Conservation (phyloP, 2,888 invertebrate species). For the Drosophila putrida region DNA sequence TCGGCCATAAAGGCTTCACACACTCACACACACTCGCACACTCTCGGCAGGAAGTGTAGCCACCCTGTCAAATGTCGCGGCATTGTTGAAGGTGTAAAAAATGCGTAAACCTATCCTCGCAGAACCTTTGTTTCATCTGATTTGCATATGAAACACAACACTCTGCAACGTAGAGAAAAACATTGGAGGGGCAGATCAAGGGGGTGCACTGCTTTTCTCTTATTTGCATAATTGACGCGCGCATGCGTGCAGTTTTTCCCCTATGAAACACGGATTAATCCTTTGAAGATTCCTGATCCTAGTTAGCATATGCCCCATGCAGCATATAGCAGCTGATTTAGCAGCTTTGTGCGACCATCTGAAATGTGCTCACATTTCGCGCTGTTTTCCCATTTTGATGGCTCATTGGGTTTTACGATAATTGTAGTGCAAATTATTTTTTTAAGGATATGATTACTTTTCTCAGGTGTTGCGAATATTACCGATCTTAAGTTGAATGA, state of each 20-base stretch:
- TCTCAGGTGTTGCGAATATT: conserved; percentile 3
- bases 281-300: conserved; percentile 18
- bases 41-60: conserved; percentile 52
- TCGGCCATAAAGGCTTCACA: conserved; percentile 65
- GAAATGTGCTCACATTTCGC: conserved; percentile 33
- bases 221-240: conserved; percentile 22
- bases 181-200: background rate
- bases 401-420: conserved; percentile 30
- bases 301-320: conserved; percentile 18
- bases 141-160: conserved; percentile 80
- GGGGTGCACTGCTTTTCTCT: background rate
- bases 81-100: conserved; percentile 78
- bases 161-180: conserved; percentile 2
- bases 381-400: conserved; percentile 23
- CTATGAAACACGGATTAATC: conserved; percentile 37
- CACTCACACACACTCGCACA: conserved; percentile 26
- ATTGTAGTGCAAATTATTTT: conserved; percentile 30
- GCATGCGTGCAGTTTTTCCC: conserved; percentile 67
- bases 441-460: conserved; percentile 1
- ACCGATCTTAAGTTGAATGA: background rate
- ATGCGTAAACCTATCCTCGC: conserved; percentile 71
- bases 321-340: conserved; percentile 38
- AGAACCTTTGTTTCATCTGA: conserved; percentile 47
- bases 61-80: conserved; percentile 52
- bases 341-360: conserved; percentile 39